Conservation (phyloP, 35 echinoderm and acorn worm species). For the Strongylocentrotus purpuratus region DNA sequence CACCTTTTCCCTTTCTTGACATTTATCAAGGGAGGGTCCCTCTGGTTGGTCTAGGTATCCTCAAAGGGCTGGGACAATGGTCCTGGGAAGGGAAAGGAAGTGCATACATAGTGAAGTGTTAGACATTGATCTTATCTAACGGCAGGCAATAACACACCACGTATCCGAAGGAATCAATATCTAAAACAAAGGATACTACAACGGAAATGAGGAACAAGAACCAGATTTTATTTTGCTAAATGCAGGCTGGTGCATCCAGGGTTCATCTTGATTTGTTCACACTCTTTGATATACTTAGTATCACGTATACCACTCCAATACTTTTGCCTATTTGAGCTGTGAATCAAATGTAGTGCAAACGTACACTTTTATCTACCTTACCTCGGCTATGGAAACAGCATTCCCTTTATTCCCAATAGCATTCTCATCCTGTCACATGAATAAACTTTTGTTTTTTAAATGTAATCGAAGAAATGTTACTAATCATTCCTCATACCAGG, state of each 20-base stretch:
- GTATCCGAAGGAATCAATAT: neutral
- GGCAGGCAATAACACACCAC: neutral
- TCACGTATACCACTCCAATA: neutral
- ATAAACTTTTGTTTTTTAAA: neutral
- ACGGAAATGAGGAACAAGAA: neutral
- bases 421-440: neutral
- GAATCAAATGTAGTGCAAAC: neutral
- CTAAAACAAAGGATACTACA: neutral
- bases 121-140: neutral
- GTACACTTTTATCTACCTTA: neutral
- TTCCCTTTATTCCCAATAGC: neutral
- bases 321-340: neutral
- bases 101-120: neutral
- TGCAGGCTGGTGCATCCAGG: neutral
- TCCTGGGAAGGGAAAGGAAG: neutral
- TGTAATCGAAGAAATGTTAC: slow-evolving; percentile 5
- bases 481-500: neutral
- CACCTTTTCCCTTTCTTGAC: neutral
- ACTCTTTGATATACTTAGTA: neutral
- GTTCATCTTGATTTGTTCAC: neutral
- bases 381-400: neutral
- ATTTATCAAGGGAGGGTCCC: neutral
- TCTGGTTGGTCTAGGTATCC: neutral
- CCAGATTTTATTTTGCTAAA: neutral
- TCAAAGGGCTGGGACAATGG: neutral